Evolutionary conservation across 2,113 vertebrate species (phyloP), one percentile per base, ranked within the genome.

Genomic region (Burhinus oedicnemus): DNA sequence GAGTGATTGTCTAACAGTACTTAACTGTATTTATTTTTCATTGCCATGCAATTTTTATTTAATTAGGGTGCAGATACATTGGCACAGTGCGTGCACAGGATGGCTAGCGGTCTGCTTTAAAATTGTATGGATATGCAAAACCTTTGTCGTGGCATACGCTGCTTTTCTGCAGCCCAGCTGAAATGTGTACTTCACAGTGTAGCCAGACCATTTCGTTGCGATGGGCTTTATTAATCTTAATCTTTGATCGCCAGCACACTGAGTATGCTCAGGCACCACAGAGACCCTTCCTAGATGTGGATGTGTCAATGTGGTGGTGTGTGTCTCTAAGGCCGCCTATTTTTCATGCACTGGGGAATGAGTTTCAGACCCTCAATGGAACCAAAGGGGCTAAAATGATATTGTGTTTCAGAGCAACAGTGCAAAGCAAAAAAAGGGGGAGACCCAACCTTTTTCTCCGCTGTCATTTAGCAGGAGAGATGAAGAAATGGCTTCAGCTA

Each of bases 31-130:
- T 94, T 90, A 45, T 45, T 79, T 85, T 95, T 87, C 83, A 93
- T 91, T 86, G 55, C 42, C n/a, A 5, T 68, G 47, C 72, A 55
- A 21, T 83, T 93, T 95, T 84, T 94, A 38, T 86, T 87, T 96
- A 55, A 52, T 81, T 83, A 55, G 87, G 16, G 16, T 68, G 51
- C 42, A 51, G n/a, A 62, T 87, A 34, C 47, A 11, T n/a, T 65
- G 52, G 47, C 87, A 52, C n/a, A 49, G 47, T 1, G 16, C 18
- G 9, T 70, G 15, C 58, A 70, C 21, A 30, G 62, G 54, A 42
- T 80, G 69, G 52, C 44, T 49, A 62, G 55, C 42, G 69, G 51
- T 60, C 78, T 45, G 51, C 81, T 81, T 60, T 91, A 61, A 29
- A 71, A 68, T 25, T 13, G 13, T 27, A 11, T 14, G 57, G 38